Conservation (phyloP, 1,140 invertebrate genomes). For the Brachionus sp. region DNA sequence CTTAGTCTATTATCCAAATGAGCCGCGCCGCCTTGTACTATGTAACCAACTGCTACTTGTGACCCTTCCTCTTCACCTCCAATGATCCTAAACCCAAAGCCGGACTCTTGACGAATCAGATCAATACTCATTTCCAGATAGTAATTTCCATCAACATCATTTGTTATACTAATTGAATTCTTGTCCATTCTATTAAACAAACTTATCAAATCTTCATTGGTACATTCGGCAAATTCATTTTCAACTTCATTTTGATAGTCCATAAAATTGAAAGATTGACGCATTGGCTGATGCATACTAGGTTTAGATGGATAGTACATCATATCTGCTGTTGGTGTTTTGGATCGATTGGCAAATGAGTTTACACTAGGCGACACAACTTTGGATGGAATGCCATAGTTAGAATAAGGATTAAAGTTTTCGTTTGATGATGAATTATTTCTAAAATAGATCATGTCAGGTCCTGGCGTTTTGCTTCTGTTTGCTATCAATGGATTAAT, state of each 20-base stretch:
- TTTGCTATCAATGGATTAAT: neutral
- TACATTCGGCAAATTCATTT: neutral
- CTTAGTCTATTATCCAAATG: conserved; percentile 78
- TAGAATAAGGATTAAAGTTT: conserved; percentile 9
- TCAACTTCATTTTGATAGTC: conserved; percentile 2
- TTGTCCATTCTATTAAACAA: conserved; percentile 22
- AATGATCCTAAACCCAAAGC: conserved; percentile 94
- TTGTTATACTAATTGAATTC: neutral
- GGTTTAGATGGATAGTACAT: conserved; percentile 20
- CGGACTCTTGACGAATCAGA: conserved; percentile 52
- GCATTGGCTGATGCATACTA: conserved; percentile 20
- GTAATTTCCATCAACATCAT: conserved; percentile 40
- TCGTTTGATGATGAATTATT: neutral
- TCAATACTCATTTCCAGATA: conserved; percentile 32
- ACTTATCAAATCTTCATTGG: conserved; percentile 12
- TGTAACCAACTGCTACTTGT: conserved; percentile 87
- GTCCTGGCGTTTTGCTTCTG: conserved; percentile 44
- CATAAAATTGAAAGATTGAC: conserved; percentile 14
- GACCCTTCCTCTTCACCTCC: conserved; percentile 97
- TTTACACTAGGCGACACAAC: neutral
- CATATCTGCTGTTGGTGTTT: conserved; percentile 43
- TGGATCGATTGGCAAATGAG: conserved; percentile 5
- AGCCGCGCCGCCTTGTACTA: conserved; percentile 85
- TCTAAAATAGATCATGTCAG: conserved; percentile 43
- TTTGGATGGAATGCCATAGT: neutral